These are phyloP conservation scores for Anarsia innoxiella DNA, from an alignment of 2,888 invertebrate genomes.

Conservation along the genomic window DNA sequence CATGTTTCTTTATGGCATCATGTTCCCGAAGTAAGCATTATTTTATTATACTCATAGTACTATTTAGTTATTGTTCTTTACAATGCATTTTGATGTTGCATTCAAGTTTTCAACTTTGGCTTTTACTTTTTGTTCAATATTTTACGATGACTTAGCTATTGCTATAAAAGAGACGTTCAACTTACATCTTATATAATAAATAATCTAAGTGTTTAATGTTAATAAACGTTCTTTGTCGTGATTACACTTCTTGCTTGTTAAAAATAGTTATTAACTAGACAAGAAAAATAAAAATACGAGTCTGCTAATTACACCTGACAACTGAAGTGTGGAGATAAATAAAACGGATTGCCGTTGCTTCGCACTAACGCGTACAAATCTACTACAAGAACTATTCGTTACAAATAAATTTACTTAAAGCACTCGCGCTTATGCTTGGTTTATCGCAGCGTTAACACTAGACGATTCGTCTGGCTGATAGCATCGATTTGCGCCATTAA, in stretches of 20 bases:
- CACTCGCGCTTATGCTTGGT: slow-evolving; percentile 34
- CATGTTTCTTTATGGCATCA: slow-evolving; percentile 15
- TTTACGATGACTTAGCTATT: slow-evolving; percentile 30
- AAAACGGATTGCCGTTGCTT: slow-evolving; percentile 24
- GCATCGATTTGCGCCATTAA: slow-evolving; percentile 53
- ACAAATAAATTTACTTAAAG: slow-evolving; percentile 38
- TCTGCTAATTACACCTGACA: slow-evolving; percentile 14
- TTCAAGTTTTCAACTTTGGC: slow-evolving; percentile 9
- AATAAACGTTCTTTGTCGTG: no score
- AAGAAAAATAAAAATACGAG: slow-evolving; percentile 4
- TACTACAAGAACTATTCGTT: slow-evolving; percentile 26
- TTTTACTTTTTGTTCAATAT: slow-evolving; percentile 26
- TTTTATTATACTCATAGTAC: slow-evolving; percentile 14
- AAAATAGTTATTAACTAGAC: no score
- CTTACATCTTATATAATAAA: no score
- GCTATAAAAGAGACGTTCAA: no score
- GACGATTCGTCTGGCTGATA: slow-evolving; percentile 51
- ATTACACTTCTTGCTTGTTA: no score
- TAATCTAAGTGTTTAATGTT: no score
- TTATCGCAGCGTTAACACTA: slow-evolving; percentile 33
- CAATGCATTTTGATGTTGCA: no score
- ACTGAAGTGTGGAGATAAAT: slow-evolving; percentile 21
- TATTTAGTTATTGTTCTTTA: background rate
- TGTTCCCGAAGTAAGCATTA: slow-evolving; percentile 16
- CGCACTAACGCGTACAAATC: slow-evolving; percentile 27